phyloP scores from a whole-genome alignment of 2,888 invertebrate species.

The Pantelozetes paolii region DNA sequence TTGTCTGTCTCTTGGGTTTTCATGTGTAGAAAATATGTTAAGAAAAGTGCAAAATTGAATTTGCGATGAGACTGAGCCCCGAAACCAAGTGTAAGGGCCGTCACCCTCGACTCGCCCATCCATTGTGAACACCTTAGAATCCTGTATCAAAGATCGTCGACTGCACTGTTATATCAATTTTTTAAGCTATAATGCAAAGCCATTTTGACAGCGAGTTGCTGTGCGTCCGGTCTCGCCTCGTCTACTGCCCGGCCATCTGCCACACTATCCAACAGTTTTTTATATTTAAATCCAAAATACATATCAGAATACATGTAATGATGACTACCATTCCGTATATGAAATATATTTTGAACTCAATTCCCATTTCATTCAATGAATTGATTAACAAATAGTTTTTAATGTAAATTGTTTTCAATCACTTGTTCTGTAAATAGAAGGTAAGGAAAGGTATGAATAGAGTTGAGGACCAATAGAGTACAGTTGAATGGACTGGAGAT shows the following conservation, averaged over 20 bases:
- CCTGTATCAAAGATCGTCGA: constrained; percentile 31
- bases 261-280: background rate
- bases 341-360: background rate
- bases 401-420: background rate
- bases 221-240: constrained; percentile 37
- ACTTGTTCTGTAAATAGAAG: constrained; percentile 11
- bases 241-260: constrained; percentile 35
- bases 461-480: background rate
- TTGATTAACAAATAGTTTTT: background rate
- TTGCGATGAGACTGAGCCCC: constrained; percentile 21
- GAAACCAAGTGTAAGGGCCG: constrained; percentile 26
- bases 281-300: constrained; percentile 2
- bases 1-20: constrained; percentile 22
- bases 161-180: constrained; percentile 25
- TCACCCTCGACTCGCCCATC: constrained; percentile 37
- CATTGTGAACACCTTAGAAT: constrained; percentile 28
- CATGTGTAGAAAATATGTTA: constrained; percentile 29
- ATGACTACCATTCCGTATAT: background rate
- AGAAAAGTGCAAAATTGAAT: constrained; percentile 27
- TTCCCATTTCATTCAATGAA: background rate
- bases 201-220: constrained; percentile 19
- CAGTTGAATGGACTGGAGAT: constrained; percentile 18
- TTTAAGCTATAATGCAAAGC: constrained; percentile 27
- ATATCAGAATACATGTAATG: background rate
- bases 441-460: background rate